Percentiles rank a stretch among this genome's conserved stretches.
phyloP scores from a whole-genome alignment of 2,888 invertebrate genomes.

The Phrixothrix hirtus region DNA sequence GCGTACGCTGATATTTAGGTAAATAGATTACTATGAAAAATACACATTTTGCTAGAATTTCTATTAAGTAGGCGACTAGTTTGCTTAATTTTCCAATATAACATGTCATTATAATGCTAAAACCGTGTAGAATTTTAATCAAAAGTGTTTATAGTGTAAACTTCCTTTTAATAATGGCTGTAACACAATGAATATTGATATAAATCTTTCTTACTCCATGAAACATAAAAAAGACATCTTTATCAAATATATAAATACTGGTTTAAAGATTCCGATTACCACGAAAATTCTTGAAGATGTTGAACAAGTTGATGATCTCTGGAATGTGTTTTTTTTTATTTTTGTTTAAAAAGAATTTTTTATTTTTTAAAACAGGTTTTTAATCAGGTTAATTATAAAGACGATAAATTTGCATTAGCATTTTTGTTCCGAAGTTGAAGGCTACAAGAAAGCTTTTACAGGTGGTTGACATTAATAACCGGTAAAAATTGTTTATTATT shows the following conservation, averaged over 20 bases:
- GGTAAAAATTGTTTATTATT: conserved; percentile 2
- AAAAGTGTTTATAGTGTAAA: background rate
- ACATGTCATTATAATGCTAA: background rate
- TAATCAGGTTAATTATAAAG: conserved; percentile 26
- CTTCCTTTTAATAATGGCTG: background rate
- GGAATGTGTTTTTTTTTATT: conserved; percentile 9
- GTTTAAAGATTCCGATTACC: conserved; percentile 7
- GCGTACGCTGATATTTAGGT: too few species aligned
- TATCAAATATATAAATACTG: conserved; percentile 6
- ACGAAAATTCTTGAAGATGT: conserved; percentile 12
- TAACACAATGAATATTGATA: background rate
- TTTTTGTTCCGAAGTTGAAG: conserved; percentile 9
- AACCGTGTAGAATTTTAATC: background rate
- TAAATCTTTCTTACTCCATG: background rate
- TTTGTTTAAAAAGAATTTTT: conserved; percentile 8
- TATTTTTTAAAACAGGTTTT: conserved; percentile 19
- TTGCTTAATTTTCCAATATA: background rate
- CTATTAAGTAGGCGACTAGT: background rate
- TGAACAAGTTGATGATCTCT: conserved; percentile 20
- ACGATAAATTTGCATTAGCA: conserved; percentile 16
- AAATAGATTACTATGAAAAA: too few species aligned
- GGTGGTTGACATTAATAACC: background rate
- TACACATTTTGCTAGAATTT: conserved; percentile 5
- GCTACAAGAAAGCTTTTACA: background rate
- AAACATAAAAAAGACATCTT: conserved; percentile 9